phyloP scores from a whole-genome alignment of 2,888 invertebrate genomes.

The Lottia gigantea region DNA sequence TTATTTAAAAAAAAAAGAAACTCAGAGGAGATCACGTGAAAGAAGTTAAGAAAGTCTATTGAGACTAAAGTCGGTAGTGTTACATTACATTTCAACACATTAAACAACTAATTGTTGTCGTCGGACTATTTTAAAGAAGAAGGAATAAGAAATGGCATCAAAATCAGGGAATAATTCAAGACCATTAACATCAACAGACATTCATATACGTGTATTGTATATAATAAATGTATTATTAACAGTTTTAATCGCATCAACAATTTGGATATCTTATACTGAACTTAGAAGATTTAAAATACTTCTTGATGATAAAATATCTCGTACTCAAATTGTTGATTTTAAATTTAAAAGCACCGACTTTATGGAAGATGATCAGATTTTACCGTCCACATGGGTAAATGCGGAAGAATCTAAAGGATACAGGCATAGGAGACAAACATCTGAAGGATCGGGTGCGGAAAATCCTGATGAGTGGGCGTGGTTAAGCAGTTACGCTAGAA shows the following conservation, averaged over 20 bases:
- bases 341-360: not conserved
- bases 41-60: no score
- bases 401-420: not conserved
- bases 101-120: no score
- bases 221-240: conserved; percentile 14
- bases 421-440: conserved; percentile 6
- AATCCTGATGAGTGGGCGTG: conserved; percentile 13
- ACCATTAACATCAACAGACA: not conserved
- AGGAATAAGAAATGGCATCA: not conserved
- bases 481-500: conserved; percentile 18
- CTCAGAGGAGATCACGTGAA: no score
- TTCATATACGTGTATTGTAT: conserved; percentile 16
- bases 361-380: conserved; percentile 4
- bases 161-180: not conserved
- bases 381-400: conserved; percentile 6
- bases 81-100: no score
- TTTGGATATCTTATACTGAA: conserved; percentile 17
- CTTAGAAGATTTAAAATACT: conserved; percentile 11
- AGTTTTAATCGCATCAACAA: conserved; percentile 2
- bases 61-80: no score
- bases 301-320: conserved; percentile 14
- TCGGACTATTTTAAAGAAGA: no score
- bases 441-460: conserved; percentile 13
- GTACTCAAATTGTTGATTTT: conserved; percentile 13
- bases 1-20: no score